Percentiles rank a stretch among this genome's conserved stretches.
These are phyloP conservation scores for Maccullochella peelii DNA, from an alignment of 2,113 vertebrate genomes.

Conservation along the genomic window DNA sequence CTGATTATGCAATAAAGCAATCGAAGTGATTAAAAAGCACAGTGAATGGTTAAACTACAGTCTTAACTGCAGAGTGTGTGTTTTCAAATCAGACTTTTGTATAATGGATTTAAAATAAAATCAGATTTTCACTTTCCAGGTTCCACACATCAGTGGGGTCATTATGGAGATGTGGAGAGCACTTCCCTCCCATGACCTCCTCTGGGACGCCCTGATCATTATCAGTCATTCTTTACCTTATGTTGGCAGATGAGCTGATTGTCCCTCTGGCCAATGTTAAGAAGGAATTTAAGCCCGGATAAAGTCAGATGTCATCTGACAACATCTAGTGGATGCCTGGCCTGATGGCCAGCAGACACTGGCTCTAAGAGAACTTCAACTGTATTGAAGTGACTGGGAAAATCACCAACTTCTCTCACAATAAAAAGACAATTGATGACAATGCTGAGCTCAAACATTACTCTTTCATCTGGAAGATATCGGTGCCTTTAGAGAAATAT, in stretches of 20 bases:
- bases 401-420: neutral
- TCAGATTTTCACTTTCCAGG: neutral
- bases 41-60: too few relatives aligned
- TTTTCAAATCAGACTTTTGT: neutral
- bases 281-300: neutral
- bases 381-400: neutral
- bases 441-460: neutral
- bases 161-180: neutral
- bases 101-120: neutral
- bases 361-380: neutral
- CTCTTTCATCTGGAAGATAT: neutral
- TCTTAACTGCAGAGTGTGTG: neutral
- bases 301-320: neutral
- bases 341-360: neutral
- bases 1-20: too few relatives aligned
- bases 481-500: neutral
- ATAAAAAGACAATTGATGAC: neutral
- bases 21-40: neutral
- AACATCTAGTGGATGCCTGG: neutral
- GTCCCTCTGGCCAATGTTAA: neutral
- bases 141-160: neutral
- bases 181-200: too few relatives aligned
- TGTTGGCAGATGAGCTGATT: neutral
- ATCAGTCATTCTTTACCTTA: neutral
- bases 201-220: neutral